Evolutionary conservation across 2,888 invertebrate genomes (phyloP).

Genomic region (Brachycybe producta): DNA sequence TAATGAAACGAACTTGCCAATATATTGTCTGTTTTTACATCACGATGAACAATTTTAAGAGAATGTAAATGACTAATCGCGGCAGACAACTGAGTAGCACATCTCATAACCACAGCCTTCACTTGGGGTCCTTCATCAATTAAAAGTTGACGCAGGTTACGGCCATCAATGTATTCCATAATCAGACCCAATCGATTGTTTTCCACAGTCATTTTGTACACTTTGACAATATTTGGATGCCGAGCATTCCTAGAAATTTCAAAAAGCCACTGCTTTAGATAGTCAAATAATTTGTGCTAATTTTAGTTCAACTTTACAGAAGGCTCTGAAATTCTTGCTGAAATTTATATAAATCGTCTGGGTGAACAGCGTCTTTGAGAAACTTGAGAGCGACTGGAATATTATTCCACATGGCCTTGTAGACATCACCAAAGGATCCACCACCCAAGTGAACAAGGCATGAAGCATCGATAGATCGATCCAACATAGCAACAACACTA

Average conservation of each 20-base stretch:
- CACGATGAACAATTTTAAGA: slow-evolving; percentile 19
- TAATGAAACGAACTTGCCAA: slow-evolving; percentile 5
- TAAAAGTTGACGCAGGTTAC: slow-evolving; percentile 14
- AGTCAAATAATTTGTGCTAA: neutral
- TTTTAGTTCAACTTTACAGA: neutral
- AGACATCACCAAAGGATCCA: slow-evolving; percentile 20
- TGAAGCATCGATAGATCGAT: slow-evolving; percentile 18
- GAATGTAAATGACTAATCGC: slow-evolving; percentile 18
- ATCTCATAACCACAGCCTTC: slow-evolving; percentile 10
- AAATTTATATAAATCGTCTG: slow-evolving; percentile 18
- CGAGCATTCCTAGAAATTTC: slow-evolving; percentile 9
- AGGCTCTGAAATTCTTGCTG: slow-evolving; percentile 16
- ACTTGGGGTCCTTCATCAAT: slow-evolving; percentile 15
- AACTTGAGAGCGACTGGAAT: slow-evolving; percentile 19
- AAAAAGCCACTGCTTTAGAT: neutral
- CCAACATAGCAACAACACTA: slow-evolving; percentile 19
- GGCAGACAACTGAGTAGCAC: slow-evolving; percentile 16
- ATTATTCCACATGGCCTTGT: slow-evolving; percentile 19
- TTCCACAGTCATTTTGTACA: slow-evolving; percentile 20
- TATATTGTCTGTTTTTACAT: slow-evolving; percentile 20
- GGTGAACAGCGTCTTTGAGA: slow-evolving; percentile 19
- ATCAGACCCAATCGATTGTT: slow-evolving; percentile 19
- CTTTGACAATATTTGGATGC: slow-evolving; percentile 19
- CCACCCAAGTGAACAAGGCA: slow-evolving; percentile 18
- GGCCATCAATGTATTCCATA: slow-evolving; percentile 19